Conservation (phyloP, 2,888 invertebrate species). For the Ditula angustiorana region DNA sequence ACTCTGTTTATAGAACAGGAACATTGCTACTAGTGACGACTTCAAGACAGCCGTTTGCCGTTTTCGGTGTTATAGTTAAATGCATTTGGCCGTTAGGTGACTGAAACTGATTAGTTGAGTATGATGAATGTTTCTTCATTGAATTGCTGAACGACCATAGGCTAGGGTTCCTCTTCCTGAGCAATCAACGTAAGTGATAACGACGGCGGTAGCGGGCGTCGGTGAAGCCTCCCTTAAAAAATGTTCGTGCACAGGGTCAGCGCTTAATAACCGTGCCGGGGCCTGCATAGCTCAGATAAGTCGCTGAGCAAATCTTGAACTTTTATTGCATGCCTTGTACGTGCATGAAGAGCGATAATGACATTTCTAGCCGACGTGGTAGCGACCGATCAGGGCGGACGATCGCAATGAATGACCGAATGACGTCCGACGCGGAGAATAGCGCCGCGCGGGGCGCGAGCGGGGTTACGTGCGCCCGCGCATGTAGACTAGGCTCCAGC, state of each 20-base stretch:
- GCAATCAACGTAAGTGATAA: no score
- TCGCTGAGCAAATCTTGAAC: slow-evolving; percentile 58
- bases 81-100: no score
- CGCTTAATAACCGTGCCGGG: not conserved
- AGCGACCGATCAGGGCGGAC: slow-evolving; percentile 76
- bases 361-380: slow-evolving; percentile 81
- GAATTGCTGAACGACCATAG: no score
- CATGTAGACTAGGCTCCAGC: slow-evolving; percentile 67
- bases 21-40: no score
- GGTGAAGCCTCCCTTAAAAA: not conserved
- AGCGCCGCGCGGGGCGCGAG: slow-evolving; percentile 58
- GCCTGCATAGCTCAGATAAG: slow-evolving; percentile 44
- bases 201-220: no score
- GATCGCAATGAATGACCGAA: slow-evolving; percentile 85
- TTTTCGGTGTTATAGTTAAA: no score
- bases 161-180: no score
- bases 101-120: no score
- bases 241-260: not conserved
- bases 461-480: slow-evolving; percentile 74
- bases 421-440: slow-evolving; percentile 69
- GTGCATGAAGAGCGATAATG: slow-evolving; percentile 78
- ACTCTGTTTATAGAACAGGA: not conserved
- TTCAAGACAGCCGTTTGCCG: no score
- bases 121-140: no score
- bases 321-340: slow-evolving; percentile 76